Conservation (phyloP, 2,888 invertebrate genomes). For the Eilema caniola region DNA sequence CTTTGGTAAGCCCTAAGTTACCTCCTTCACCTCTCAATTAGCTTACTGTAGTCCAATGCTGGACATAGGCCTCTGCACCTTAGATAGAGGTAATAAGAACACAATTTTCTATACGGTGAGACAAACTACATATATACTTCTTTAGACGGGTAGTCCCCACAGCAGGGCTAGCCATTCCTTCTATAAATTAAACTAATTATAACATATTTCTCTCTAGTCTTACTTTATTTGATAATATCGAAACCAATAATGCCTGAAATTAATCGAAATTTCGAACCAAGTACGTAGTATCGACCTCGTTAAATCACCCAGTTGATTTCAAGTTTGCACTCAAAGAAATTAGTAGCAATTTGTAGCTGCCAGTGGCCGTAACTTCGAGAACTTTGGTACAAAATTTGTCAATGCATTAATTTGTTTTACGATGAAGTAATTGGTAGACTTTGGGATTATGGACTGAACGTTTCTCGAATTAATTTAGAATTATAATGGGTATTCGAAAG, state of each 20-base stretch:
- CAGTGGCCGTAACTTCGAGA: constrained; percentile 60
- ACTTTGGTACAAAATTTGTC: constrained; percentile 60
- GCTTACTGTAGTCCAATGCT: too few species aligned
- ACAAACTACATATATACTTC: too few species aligned
- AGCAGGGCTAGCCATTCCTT: background rate
- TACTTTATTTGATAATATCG: constrained; percentile 9
- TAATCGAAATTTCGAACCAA: constrained; percentile 42
- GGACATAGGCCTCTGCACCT: too few species aligned
- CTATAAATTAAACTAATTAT: background rate
- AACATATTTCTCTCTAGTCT: background rate
- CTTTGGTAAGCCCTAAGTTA: too few species aligned
- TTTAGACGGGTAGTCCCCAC: too few species aligned
- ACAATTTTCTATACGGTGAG: too few species aligned
- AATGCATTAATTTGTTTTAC: constrained; percentile 60
- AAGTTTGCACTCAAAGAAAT: constrained; percentile 63
- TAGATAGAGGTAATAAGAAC: too few species aligned
- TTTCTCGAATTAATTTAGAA: constrained; percentile 41
- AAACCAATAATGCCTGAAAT: constrained; percentile 29
- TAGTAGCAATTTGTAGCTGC: constrained; percentile 64
- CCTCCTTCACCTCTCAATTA: too few species aligned
- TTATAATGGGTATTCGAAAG: constrained; percentile 37
- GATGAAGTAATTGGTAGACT: constrained; percentile 54
- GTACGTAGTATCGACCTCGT: constrained; percentile 51
- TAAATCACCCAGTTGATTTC: constrained; percentile 64
- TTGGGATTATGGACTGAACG: constrained; percentile 43